Evolutionary conservation across 1,140 invertebrate species (phyloP).

Genomic region (Schmidtea mediterranea): DNA sequence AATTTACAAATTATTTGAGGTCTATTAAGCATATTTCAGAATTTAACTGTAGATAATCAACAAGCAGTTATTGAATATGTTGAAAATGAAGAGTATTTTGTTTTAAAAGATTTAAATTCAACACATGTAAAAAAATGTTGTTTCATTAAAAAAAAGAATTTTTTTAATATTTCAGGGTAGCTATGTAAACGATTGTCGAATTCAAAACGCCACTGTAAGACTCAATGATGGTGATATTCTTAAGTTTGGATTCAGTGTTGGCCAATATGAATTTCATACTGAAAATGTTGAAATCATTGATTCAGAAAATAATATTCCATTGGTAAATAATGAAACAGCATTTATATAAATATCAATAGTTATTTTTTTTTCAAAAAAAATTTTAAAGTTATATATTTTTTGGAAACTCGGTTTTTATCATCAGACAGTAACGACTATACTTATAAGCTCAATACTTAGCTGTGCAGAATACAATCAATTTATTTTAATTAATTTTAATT

Average conservation of each 20-base stretch:
- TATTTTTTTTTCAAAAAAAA: too few species aligned
- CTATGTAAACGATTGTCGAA: conserved; percentile 24
- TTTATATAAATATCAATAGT: too few species aligned
- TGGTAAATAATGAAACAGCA: too few species aligned
- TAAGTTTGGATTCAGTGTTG: conserved; percentile 17
- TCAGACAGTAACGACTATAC: too few species aligned
- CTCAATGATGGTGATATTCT: conserved; percentile 21
- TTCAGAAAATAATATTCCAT: not conserved
- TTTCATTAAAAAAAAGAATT: too few species aligned
- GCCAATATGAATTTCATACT: conserved; percentile 7
- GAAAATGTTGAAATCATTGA: conserved; percentile 8
- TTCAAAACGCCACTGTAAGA: conserved; percentile 25
- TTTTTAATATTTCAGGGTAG: conserved; percentile 15
- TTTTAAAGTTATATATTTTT: too few species aligned
- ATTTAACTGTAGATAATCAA: conserved; percentile 18
- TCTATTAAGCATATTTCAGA: conserved; percentile 10
- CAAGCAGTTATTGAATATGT: conserved; percentile 25
- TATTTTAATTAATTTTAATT: too few species aligned
- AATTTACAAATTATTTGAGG: not conserved
- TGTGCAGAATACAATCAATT: too few species aligned
- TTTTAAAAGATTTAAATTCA: conserved; percentile 25
- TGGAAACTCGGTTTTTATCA: too few species aligned
- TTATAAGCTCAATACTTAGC: too few species aligned
- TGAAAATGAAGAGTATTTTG: conserved; percentile 21
- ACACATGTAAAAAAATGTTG: conserved; percentile 1